Evolutionary conservation across 2,888 invertebrate species (phyloP).

Genomic region (Cataglyphis livida): DNA sequence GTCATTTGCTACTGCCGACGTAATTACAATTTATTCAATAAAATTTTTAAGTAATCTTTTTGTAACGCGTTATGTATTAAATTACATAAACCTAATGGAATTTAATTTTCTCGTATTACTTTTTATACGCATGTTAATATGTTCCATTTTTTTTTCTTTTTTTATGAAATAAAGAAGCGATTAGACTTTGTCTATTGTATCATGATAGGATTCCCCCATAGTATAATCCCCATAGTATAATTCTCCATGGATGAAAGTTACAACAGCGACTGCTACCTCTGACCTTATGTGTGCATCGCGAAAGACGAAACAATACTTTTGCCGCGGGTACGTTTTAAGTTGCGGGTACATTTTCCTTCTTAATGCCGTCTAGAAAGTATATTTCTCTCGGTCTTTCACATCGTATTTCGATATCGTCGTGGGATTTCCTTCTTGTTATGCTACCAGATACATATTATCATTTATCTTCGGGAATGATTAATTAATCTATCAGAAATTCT

Average conservation of each 20-base stretch:
- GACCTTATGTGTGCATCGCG: slow-evolving; percentile 32
- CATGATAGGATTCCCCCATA: neutral
- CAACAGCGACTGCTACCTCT: slow-evolving; percentile 1
- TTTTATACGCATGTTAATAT: neutral
- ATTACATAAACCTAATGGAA: slow-evolving; percentile 9
- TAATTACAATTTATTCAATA: slow-evolving; percentile 13
- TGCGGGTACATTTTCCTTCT: slow-evolving; percentile 70
- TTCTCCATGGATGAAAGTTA: slow-evolving; percentile 24
- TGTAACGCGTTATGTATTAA: slow-evolving; percentile 33
- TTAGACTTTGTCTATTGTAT: neutral
- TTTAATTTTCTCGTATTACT: neutral
- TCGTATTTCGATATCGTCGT: slow-evolving; percentile 31
- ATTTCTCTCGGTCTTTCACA: slow-evolving; percentile 66
- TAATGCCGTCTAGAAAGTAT: slow-evolving; percentile 72
- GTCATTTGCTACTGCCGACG: too few species aligned
- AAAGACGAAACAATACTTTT: slow-evolving; percentile 59
- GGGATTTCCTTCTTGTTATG: slow-evolving; percentile 62
- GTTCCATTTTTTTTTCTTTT: neutral
- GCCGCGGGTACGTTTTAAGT: slow-evolving; percentile 58
- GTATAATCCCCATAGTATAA: neutral
- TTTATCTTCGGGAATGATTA: slow-evolving; percentile 48
- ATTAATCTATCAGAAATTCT: slow-evolving; percentile 51
- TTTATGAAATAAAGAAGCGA: neutral
- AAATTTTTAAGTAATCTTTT: neutral
- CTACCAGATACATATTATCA: neutral